Conservation (phyloP, 2,113 vertebrate genomes). For the Taxidea taxus region DNA sequence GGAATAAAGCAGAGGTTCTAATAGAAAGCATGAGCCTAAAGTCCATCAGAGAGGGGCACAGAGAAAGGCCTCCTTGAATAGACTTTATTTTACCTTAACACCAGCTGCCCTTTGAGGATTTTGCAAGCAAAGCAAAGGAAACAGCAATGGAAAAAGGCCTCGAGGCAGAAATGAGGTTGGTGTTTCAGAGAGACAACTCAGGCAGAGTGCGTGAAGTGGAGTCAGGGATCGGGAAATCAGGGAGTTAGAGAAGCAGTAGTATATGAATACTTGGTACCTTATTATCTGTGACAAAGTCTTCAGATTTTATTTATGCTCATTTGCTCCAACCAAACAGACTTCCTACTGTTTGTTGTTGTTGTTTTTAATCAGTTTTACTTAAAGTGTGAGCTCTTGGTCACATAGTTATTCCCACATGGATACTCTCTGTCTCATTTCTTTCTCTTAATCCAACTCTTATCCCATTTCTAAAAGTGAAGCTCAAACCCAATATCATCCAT, state of each 20-base stretch:
- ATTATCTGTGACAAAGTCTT: background rate
- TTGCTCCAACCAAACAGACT: background rate
- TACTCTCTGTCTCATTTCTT: background rate
- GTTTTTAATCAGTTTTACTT: background rate
- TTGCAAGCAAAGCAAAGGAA: background rate
- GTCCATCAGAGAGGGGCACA: background rate
- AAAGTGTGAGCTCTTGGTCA: background rate
- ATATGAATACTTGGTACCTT: background rate
- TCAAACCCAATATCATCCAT: background rate
- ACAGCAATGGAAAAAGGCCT: background rate
- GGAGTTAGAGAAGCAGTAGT: background rate
- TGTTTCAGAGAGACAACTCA: background rate
- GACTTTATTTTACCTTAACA: background rate
- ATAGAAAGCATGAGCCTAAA: background rate
- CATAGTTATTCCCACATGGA: background rate
- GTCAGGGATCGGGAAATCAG: background rate
- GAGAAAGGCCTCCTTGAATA: background rate
- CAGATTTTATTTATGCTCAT: background rate
- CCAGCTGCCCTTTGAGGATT: background rate
- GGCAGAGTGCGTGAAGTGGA: background rate
- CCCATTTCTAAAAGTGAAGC: background rate
- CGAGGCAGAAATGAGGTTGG: background rate
- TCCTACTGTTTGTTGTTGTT: background rate
- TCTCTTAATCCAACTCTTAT: background rate
- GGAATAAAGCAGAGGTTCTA: background rate